phyloP scores from a whole-genome alignment of 2,797 vertebrate genomes.

The Eleutherodactylus coqui region DNA sequence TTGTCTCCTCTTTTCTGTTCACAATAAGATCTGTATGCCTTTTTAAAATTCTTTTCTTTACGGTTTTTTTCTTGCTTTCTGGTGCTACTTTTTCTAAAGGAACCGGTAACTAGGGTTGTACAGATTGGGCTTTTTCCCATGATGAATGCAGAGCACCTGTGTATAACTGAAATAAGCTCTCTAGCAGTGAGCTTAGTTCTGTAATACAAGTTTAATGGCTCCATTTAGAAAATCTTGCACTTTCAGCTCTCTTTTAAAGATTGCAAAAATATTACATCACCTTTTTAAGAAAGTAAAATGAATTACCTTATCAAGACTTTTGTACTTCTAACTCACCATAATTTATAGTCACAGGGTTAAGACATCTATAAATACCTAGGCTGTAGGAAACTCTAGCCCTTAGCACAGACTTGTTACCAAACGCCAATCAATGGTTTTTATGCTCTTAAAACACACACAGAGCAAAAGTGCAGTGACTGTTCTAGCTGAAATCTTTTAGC shows the following conservation, averaged over 20 bases:
- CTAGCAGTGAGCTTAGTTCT: constrained; percentile 16
- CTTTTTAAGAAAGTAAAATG: constrained; percentile 19
- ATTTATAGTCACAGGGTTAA: constrained; percentile 40
- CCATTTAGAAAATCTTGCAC: constrained; percentile 52
- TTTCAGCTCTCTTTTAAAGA: constrained; percentile 30
- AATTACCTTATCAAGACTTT: constrained; percentile 28
- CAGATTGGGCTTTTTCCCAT: constrained; percentile 24
- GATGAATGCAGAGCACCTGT: constrained; percentile 56
- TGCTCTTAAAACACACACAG: constrained; percentile 39
- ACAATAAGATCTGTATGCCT: background rate
- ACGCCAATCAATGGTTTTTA: constrained; percentile 54
- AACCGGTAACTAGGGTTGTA: constrained; percentile 51
- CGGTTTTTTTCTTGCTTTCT: constrained; percentile 18
- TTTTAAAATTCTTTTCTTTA: constrained; percentile 30
- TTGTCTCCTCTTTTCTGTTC: constrained; percentile 12
- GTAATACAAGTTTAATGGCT: constrained; percentile 49
- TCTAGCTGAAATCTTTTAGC: constrained; percentile 43
- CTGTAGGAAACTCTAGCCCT: background rate
- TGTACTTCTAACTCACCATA: constrained; percentile 28
- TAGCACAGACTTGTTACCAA: constrained; percentile 36
- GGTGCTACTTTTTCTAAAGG: constrained; percentile 40
- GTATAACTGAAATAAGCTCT: constrained; percentile 27
- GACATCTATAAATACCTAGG: constrained; percentile 50
- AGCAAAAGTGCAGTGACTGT: constrained; percentile 41
- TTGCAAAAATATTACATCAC: constrained; percentile 40